Evolutionary conservation across 2,797 vertebrate genomes (phyloP).

Genomic region (Paratrypauchen microcephalus): DNA sequence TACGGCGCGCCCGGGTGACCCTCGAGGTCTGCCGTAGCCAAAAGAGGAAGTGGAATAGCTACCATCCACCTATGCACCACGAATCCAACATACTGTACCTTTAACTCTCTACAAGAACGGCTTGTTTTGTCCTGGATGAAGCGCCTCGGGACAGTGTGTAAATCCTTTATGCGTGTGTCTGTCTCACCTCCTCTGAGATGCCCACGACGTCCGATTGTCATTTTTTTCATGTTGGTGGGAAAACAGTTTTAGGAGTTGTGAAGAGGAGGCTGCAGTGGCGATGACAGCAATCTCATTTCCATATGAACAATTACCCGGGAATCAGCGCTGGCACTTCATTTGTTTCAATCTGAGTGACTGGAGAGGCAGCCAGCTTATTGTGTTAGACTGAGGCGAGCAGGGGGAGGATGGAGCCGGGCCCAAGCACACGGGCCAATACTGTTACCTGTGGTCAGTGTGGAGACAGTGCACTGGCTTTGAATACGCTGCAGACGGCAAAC

Average conservation of each 20-base stretch:
- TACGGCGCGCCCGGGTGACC: too few relatives aligned
- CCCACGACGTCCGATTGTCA: conserved; percentile 39
- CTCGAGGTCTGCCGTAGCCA: too few relatives aligned
- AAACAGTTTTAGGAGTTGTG: conserved; percentile 62
- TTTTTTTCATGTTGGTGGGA: conserved; percentile 26
- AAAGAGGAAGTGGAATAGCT: too few relatives aligned
- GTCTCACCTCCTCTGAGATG: conserved; percentile 42
- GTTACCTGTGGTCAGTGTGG: not conserved
- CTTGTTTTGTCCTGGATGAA: conserved; percentile 54
- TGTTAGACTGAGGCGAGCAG: conserved; percentile 48
- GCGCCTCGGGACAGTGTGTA: conserved; percentile 45
- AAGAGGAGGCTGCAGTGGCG: conserved; percentile 53
- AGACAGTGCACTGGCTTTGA: not conserved
- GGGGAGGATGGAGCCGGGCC: conserved; percentile 36
- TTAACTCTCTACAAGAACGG: conserved; percentile 31
- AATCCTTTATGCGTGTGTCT: conserved; percentile 35
- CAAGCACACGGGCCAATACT: not conserved
- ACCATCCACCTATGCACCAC: too few relatives aligned
- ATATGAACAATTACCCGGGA: conserved; percentile 80
- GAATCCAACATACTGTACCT: too few relatives aligned
- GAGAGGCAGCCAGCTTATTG: conserved; percentile 58
- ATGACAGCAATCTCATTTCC: conserved; percentile 78
- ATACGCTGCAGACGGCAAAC: too few relatives aligned
- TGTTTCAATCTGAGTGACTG: conserved; percentile 82
- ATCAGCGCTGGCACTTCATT: conserved; percentile 80